Conservation (phyloP, 2,797 vertebrate genomes). For the Acanthiza pusilla region DNA sequence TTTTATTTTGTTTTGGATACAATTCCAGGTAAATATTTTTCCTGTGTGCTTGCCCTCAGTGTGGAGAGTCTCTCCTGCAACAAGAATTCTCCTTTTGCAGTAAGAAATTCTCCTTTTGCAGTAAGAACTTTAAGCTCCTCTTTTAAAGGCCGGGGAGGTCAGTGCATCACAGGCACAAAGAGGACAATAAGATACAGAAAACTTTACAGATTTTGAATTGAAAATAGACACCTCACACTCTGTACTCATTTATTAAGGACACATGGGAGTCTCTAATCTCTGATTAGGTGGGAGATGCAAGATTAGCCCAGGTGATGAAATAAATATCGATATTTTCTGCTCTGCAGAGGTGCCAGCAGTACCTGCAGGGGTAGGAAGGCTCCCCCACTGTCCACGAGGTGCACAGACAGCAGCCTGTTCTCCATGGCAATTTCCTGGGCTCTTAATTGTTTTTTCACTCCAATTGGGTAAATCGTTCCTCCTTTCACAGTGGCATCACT, state of each 20-base stretch:
- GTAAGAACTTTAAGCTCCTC: neutral
- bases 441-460: conserved; percentile 85
- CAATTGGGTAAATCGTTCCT: conserved; percentile 83
- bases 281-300: neutral
- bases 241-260: neutral
- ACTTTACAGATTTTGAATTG: neutral
- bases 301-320: neutral
- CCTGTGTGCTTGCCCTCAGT: neutral
- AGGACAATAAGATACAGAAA: neutral
- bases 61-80: neutral
- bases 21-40: neutral
- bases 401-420: conserved; percentile 82
- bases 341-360: neutral
- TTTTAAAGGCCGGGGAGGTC: neutral
- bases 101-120: neutral
- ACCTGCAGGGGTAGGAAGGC: conserved; percentile 88
- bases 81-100: neutral
- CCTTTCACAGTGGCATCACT: conserved; percentile 88
- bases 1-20: neutral
- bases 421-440: conserved; percentile 83
- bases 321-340: accelerated
- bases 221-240: neutral
- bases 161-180: neutral
- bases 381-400: conserved; percentile 85
- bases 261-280: neutral